phyloP scores from a whole-genome alignment of 2,113 vertebrate species.

The Eclectus roratus region DNA sequence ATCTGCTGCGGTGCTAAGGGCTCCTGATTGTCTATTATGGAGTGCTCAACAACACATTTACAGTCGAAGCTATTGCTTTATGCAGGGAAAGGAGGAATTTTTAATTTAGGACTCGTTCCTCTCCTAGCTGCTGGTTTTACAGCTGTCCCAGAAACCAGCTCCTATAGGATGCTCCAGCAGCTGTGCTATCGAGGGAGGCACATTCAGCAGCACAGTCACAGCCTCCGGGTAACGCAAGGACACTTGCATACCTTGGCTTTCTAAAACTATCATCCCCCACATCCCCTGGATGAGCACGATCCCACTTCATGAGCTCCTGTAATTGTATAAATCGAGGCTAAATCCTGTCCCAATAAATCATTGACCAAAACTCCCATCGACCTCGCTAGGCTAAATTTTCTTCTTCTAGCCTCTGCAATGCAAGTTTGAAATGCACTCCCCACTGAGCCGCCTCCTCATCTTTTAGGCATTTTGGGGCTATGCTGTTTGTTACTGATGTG shows the following conservation, averaged over 20 bases:
- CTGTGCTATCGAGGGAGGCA: background rate
- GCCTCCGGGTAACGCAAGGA: background rate
- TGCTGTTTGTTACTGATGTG: background rate
- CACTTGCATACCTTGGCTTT: background rate
- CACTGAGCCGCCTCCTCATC: background rate
- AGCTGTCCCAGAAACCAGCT: background rate
- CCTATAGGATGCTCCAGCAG: background rate
- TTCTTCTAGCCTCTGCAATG: background rate
- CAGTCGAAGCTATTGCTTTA: background rate
- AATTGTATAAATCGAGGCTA: background rate
- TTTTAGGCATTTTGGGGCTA: background rate
- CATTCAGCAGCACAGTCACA: background rate
- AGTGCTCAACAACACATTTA: background rate
- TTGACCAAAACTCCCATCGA: background rate
- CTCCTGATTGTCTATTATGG: background rate
- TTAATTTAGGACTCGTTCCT: background rate
- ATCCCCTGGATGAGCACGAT: rapidly evolving
- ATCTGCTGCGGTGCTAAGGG: background rate
- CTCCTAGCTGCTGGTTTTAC: background rate
- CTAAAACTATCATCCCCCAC: background rate
- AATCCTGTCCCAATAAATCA: background rate
- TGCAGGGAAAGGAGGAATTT: background rate
- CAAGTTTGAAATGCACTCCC: background rate
- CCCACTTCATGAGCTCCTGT: background rate
- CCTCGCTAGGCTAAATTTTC: background rate